These are phyloP conservation scores for Agonopterix alstromeriana DNA, from an alignment of 2,888 invertebrate species.

Conservation along the genomic window DNA sequence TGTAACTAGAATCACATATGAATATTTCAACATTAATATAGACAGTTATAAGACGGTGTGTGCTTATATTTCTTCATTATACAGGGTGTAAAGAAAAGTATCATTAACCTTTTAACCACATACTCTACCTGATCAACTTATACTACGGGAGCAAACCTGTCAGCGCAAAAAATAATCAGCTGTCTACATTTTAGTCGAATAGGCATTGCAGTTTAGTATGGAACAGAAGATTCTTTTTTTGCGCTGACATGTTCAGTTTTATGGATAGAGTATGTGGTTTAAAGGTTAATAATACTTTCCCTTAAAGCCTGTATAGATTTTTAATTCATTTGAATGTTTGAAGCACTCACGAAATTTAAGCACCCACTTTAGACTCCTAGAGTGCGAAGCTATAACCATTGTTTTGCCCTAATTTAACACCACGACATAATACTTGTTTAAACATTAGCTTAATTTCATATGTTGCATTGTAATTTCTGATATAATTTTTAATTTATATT, in stretches of 20 bases:
- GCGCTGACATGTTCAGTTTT: too few species aligned
- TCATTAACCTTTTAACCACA: too few species aligned
- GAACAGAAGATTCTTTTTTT: too few species aligned
- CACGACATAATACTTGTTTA: conserved; percentile 51
- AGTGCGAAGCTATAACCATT: conserved; percentile 69
- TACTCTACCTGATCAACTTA: too few species aligned
- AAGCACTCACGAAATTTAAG: conserved; percentile 12
- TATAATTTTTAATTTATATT: conserved; percentile 45
- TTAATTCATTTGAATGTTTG: neutral
- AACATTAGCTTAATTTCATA: conserved; percentile 62
- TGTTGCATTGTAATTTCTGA: conserved; percentile 60
- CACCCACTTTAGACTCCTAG: conserved; percentile 52
- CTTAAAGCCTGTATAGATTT: too few species aligned
- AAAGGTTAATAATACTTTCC: too few species aligned
- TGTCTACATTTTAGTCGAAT: too few species aligned
- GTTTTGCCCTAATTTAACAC: conserved; percentile 72
- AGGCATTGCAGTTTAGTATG: too few species aligned
- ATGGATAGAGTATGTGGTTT: too few species aligned
- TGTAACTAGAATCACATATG: conserved; percentile 55
- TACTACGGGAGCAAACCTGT: too few species aligned
- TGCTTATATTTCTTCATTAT: conserved; percentile 25
- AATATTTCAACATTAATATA: conserved; percentile 48
- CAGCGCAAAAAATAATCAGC: too few species aligned
- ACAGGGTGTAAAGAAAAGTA: too few species aligned
- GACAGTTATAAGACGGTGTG: conserved; percentile 36